phyloP scores from a whole-genome alignment of 1,140 invertebrate genomes.

The Gryllus bimaculatus region DNA sequence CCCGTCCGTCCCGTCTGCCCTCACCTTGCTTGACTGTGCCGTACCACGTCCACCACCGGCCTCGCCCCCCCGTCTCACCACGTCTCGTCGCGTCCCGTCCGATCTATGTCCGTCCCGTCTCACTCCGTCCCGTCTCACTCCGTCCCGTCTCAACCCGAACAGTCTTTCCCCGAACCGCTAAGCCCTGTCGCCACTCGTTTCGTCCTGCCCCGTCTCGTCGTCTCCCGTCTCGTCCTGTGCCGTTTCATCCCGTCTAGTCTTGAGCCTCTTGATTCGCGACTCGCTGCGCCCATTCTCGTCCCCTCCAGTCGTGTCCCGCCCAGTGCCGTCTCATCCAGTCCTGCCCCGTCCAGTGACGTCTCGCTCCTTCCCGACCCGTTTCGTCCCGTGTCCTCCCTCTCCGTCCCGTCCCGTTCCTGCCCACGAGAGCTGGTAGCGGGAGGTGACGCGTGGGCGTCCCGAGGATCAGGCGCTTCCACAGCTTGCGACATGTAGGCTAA shows the following conservation, averaged over 20 bases:
- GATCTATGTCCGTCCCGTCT: not conserved
- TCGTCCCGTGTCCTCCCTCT: not conserved
- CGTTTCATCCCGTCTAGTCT: not conserved
- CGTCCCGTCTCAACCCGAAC: not conserved
- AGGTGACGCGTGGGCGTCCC: not conserved
- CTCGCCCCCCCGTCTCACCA: not conserved
- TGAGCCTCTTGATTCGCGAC: too few species aligned
- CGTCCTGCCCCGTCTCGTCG: not conserved
- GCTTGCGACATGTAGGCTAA: not conserved
- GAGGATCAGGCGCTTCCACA: not conserved
- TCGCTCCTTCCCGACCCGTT: not conserved
- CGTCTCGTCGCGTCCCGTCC: not conserved
- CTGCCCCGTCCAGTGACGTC: too few species aligned
- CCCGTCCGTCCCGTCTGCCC: not conserved
- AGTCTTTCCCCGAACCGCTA: too few species aligned
- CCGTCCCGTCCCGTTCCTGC: not conserved
- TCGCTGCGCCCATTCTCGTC: too few species aligned
- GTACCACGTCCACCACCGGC: not conserved
- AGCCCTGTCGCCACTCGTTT: too few species aligned
- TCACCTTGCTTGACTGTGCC: not conserved
- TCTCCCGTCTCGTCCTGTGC: not conserved
- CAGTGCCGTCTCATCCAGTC: not conserved
- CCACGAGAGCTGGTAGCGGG: not conserved
- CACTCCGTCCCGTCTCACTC: not conserved
- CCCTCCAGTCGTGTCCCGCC: not conserved